A percentile compares a stretch with the other conserved stretches of the same genome.
These are phyloP conservation scores for Cyanoramphus novaezelandiae DNA, from an alignment of 2,113 vertebrate genomes.

Conservation along the genomic window DNA sequence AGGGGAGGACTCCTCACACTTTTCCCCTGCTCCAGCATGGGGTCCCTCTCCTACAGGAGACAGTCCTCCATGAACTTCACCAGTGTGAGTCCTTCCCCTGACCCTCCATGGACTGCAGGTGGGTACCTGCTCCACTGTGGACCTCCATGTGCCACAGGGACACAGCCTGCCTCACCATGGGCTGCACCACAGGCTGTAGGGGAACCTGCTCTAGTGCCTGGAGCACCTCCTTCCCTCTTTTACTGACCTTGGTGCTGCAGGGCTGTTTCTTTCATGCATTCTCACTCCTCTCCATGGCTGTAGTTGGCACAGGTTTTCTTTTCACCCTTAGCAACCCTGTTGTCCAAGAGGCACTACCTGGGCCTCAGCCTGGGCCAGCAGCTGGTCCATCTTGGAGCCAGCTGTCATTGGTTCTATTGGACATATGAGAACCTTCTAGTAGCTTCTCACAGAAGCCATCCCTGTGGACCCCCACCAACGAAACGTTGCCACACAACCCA, in stretches of 20 bases:
- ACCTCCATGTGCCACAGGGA: not conserved
- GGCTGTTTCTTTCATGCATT: not conserved
- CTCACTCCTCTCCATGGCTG: not conserved
- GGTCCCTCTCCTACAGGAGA: not conserved
- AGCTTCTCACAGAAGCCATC: not conserved
- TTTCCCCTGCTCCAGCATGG: not conserved
- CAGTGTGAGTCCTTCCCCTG: not conserved
- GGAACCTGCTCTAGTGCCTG: not conserved
- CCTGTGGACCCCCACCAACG: accelerated
- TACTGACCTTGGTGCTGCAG: not conserved
- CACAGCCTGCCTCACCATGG: not conserved
- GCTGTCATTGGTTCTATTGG: not conserved
- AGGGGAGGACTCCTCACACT: not conserved
- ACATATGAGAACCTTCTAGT: not conserved
- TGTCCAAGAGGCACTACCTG: not conserved
- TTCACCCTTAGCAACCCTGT: not conserved
- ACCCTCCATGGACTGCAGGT: not conserved
- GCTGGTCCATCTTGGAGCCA: not conserved
- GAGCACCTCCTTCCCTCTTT: not conserved
- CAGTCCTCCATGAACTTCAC: not conserved
- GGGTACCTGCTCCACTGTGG: not conserved
- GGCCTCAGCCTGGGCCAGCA: not conserved
- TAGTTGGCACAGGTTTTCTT: not conserved
- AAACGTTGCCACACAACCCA: not conserved
- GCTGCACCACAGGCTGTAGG: not conserved